These are phyloP conservation scores for Drosophila helvetica DNA, from an alignment of 2,888 invertebrate genomes.

Conservation along the genomic window DNA sequence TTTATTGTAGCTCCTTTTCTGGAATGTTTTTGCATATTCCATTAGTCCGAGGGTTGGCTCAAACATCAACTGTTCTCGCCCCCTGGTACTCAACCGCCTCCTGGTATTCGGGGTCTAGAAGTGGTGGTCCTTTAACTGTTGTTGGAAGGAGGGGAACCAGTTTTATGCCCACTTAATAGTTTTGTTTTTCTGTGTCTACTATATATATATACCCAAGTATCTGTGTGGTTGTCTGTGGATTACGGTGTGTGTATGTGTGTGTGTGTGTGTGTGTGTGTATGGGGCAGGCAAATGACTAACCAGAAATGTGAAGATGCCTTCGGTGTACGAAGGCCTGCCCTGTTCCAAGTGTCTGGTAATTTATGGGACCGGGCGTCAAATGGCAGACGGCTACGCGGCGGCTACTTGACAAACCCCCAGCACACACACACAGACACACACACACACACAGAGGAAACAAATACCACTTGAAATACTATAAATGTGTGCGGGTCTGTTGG, in stretches of 20 bases:
- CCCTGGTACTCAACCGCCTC: neutral
- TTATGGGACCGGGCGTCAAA: constrained; percentile 73
- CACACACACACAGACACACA: constrained; percentile 33
- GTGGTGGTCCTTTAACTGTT: constrained; percentile 15
- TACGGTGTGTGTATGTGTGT: too few species aligned
- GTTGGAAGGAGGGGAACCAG: constrained; percentile 21
- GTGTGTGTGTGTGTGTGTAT: neutral
- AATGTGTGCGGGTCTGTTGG: constrained; percentile 43
- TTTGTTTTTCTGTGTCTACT: constrained; percentile 62
- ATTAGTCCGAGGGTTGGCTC: constrained; percentile 39
- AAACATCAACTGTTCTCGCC: constrained; percentile 33
- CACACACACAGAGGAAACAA: constrained; percentile 23
- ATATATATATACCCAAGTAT: neutral
- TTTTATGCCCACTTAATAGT: constrained; percentile 79
- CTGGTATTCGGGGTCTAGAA: neutral
- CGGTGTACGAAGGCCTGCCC: constrained; percentile 16
- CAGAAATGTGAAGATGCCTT: constrained; percentile 71
- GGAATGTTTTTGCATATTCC: constrained; percentile 47
- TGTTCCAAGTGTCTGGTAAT: constrained; percentile 70
- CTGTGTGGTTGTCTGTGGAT: neutral
- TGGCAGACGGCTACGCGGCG: constrained; percentile 64
- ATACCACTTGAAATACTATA: constrained; percentile 28
- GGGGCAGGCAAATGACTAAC: constrained; percentile 71
- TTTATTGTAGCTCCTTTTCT: constrained; percentile 38
- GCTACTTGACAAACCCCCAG: constrained; percentile 73